These are phyloP conservation scores for Amorpha juglandis DNA, from an alignment of 2,888 invertebrate genomes.

Conservation along the genomic window DNA sequence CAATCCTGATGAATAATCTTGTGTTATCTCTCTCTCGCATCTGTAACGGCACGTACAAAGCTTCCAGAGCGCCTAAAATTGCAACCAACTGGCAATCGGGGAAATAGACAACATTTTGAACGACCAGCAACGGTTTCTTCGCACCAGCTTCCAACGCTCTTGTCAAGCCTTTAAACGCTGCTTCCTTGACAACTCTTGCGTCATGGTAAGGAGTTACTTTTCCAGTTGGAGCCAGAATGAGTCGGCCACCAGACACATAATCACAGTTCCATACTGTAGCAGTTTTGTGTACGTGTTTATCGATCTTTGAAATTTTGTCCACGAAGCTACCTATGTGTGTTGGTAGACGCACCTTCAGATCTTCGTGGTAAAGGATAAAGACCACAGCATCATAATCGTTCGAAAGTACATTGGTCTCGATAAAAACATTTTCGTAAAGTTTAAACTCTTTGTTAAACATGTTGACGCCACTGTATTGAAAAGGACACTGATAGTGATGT, in stretches of 20 bases:
- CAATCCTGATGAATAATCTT: conserved; percentile 85
- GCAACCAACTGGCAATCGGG: conserved; percentile 91
- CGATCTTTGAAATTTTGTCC: conserved; percentile 57
- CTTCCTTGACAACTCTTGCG: conserved; percentile 81
- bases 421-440: conserved; percentile 72
- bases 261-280: conserved; percentile 86
- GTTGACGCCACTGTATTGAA: background rate
- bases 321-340: conserved; percentile 67
- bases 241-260: conserved; percentile 85
- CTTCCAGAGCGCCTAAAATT: conserved; percentile 93
- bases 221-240: conserved; percentile 91
- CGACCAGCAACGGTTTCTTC: conserved; percentile 89
- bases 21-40: conserved; percentile 86
- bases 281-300: conserved; percentile 71
- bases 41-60: conserved; percentile 93
- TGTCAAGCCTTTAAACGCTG: conserved; percentile 89
- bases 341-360: conserved; percentile 71
- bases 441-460: conserved; percentile 53
- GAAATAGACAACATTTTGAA: conserved; percentile 87
- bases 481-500: background rate
- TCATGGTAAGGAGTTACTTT: conserved; percentile 86
- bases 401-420: conserved; percentile 73
- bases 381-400: conserved; percentile 86
- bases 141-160: conserved; percentile 94
- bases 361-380: conserved; percentile 82